These are phyloP conservation scores for Pseudomyrmex sp. DNA, from an alignment of 1,140 invertebrate genomes.

Conservation along the genomic window DNA sequence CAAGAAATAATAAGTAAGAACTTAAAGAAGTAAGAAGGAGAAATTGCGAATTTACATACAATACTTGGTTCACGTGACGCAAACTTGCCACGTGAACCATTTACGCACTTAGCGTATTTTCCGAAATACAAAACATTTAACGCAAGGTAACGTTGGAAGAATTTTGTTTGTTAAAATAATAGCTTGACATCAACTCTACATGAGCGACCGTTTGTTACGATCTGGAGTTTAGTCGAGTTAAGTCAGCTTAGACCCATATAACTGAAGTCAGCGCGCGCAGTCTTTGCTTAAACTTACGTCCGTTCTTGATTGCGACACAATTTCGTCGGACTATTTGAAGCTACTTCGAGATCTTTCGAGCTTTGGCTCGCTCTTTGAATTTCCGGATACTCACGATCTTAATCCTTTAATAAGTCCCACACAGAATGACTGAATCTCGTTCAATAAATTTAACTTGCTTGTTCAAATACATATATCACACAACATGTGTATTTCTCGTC, in stretches of 20 bases:
- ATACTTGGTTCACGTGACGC: too few relatives aligned
- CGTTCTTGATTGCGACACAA: conserved; percentile 49
- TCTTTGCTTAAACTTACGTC: conserved; percentile 43
- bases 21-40: too few relatives aligned
- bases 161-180: conserved; percentile 10
- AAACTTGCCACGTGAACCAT: neutral
- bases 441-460: conserved; percentile 2
- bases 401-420: conserved; percentile 24
- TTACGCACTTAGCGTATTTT: neutral
- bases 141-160: neutral
- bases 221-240: conserved; percentile 14
- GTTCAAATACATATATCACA: neutral
- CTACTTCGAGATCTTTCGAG: conserved; percentile 37
- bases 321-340: conserved; percentile 46
- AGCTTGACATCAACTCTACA: neutral
- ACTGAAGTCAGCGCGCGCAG: neutral
- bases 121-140: neutral
- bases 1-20: too few relatives aligned
- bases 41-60: too few relatives aligned
- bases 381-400: conserved; percentile 25
- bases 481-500: neutral
- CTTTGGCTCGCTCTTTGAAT: conserved; percentile 42
- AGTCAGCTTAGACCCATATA: conserved; percentile 37
- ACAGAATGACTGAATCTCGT: conserved; percentile 7
- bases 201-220: conserved; percentile 12